Evolutionary conservation across 2,888 invertebrate genomes (phyloP).

Genomic region (Physocephala rufipes): DNA sequence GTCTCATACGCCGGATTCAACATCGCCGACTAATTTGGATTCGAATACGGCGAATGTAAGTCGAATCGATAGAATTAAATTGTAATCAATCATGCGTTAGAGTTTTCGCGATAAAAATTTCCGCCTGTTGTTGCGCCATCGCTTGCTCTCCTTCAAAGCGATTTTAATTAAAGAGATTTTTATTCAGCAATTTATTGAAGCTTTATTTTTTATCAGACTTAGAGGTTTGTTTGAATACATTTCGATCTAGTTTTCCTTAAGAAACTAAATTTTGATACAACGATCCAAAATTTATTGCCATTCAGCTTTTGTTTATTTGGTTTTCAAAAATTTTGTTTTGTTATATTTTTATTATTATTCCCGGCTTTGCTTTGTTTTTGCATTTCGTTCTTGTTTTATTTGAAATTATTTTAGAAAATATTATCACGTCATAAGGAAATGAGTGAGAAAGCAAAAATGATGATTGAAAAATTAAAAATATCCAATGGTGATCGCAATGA

Average conservation of each 20-base stretch:
- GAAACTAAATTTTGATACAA: too few species aligned
- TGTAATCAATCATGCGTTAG: too few species aligned
- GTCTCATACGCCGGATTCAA: conserved; percentile 41
- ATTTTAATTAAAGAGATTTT: too few species aligned
- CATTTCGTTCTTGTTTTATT: conserved; percentile 45
- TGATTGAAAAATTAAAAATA: conserved; percentile 65
- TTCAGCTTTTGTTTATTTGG: conserved; percentile 4
- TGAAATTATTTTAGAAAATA: conserved; percentile 61
- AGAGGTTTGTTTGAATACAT: too few species aligned
- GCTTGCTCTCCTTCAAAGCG: too few species aligned
- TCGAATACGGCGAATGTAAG: conserved; percentile 68
- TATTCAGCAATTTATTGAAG: too few species aligned
- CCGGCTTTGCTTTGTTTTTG: conserved; percentile 48
- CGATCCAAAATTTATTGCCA: too few species aligned
- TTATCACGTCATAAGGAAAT: conserved; percentile 66
- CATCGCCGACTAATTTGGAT: conserved; percentile 61
- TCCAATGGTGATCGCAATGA: conserved; percentile 58
- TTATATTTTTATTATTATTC: conserved; percentile 45
- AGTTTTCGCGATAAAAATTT: too few species aligned
- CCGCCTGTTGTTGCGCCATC: too few species aligned
- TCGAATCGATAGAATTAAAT: conserved; percentile 44
- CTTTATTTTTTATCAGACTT: too few species aligned
- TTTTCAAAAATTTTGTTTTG: conserved; percentile 35
- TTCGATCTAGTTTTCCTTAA: too few species aligned
- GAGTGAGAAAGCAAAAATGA: conserved; percentile 66